phyloP scores from a whole-genome alignment of 2,888 invertebrate species.

The Drosophila basisetae region DNA sequence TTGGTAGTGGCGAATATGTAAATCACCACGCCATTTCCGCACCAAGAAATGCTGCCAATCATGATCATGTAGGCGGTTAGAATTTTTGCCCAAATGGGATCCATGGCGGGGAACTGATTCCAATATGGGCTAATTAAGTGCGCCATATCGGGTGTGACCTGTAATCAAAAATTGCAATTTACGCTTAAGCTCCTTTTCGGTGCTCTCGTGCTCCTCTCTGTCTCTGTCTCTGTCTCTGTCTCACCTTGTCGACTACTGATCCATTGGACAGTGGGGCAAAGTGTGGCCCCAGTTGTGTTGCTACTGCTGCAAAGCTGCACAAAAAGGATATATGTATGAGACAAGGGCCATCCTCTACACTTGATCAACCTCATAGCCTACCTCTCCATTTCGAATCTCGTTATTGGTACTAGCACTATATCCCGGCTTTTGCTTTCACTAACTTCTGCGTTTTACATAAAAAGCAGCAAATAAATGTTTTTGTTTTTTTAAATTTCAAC shows the following conservation, averaged over 20 bases:
- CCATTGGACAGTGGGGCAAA: constrained; percentile 87
- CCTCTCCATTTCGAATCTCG: constrained; percentile 77
- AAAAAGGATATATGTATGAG: neutral
- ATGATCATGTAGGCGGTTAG: constrained; percentile 92
- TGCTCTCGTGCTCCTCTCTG: neutral
- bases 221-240: neutral
- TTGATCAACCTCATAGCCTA: constrained; percentile 40
- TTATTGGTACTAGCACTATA: constrained; percentile 60
- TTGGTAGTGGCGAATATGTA: constrained; percentile 85
- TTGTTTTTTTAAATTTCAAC: constrained; percentile 65
- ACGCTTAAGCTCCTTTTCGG: neutral
- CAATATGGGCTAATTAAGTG: constrained; percentile 90
- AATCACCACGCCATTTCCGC: constrained; percentile 85
- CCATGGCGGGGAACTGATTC: constrained; percentile 96
- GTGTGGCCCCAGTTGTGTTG: constrained; percentile 84
- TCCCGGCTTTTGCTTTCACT: constrained; percentile 60
- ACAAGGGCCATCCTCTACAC: neutral
- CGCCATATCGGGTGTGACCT: constrained; percentile 88
- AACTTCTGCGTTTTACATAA: constrained; percentile 74
- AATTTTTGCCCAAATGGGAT: constrained; percentile 94
- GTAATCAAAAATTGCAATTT: neutral
- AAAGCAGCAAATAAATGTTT: constrained; percentile 76
- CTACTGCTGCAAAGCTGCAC: constrained; percentile 65
- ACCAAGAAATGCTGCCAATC: constrained; percentile 87
- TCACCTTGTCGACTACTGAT: constrained; percentile 93